These are phyloP conservation scores for Cephus runcator DNA, from an alignment of 2,888 invertebrate genomes.

Conservation along the genomic window DNA sequence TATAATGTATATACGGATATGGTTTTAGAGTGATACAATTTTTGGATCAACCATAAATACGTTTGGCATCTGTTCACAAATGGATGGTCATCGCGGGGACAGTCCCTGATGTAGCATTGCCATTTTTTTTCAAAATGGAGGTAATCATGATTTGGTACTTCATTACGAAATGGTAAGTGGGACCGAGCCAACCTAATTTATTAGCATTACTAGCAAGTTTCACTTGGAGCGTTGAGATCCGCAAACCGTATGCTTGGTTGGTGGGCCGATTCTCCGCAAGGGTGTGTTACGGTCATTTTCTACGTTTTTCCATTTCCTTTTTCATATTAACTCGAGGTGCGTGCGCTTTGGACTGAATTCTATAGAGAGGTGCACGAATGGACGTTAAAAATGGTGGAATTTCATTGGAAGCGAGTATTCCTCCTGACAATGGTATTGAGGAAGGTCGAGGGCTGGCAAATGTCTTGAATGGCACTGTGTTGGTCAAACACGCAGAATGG, in stretches of 20 bases:
- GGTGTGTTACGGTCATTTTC: not conserved
- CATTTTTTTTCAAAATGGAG: not conserved
- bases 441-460: constrained; percentile 2
- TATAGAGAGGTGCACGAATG: not conserved
- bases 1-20: not conserved
- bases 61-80: not conserved
- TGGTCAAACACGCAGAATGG: constrained; percentile 9
- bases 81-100: not conserved
- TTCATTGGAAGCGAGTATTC: not conserved
- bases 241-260: not conserved
- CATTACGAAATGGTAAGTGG: not conserved
- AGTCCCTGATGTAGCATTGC: not conserved
- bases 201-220: constrained; percentile 2
- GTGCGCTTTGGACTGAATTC: not conserved
- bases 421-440: not conserved
- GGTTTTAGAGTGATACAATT: not conserved
- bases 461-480: constrained; percentile 7
- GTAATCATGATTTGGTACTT: not conserved
- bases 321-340: not conserved
- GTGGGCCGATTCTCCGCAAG: not conserved
- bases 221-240: not conserved
- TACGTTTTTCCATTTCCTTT: not conserved
- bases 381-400: not conserved
- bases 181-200: not conserved
- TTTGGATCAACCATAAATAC: not conserved